These are phyloP conservation scores for Pteronotus mesoamericanus DNA, from an alignment of 2,797 vertebrate genomes.

Conservation along the genomic window DNA sequence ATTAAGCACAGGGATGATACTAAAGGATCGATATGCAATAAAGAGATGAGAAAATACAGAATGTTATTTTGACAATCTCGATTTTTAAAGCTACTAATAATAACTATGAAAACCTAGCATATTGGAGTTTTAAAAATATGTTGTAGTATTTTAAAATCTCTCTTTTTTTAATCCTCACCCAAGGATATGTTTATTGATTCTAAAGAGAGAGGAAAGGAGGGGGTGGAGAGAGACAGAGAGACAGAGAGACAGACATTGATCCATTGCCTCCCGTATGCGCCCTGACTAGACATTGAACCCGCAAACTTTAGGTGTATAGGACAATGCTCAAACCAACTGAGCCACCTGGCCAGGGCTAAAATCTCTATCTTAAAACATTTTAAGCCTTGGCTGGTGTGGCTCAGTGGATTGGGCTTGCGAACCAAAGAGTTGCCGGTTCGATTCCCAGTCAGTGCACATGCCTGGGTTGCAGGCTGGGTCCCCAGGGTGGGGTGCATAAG, in stretches of 20 bases:
- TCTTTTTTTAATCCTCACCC: neutral
- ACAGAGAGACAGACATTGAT: neutral
- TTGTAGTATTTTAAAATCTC: conserved; percentile 4
- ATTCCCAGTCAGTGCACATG: no score
- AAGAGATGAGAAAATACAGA: neutral
- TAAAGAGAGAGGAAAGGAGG: neutral
- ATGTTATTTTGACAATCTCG: neutral
- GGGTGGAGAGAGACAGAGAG: neutral
- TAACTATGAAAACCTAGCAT: neutral
- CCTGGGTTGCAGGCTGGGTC: no score
- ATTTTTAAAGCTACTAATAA: neutral
- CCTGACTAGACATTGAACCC: neutral
- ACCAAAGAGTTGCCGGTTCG: no score
- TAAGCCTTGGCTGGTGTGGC: no score
- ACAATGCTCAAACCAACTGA: neutral
- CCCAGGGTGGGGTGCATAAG: no score
- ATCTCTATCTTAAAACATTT: conserved; percentile 9
- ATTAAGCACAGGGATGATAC: neutral
- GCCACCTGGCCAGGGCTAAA: neutral
- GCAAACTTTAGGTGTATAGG: neutral
- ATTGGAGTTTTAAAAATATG: neutral
- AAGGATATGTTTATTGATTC: neutral
- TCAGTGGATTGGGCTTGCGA: no score
- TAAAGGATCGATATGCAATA: neutral
- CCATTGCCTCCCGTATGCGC: neutral